Base-by-base conservation (phyloP, 2,113 vertebrate genomes). In the Oncorhynchus masou region DNA sequence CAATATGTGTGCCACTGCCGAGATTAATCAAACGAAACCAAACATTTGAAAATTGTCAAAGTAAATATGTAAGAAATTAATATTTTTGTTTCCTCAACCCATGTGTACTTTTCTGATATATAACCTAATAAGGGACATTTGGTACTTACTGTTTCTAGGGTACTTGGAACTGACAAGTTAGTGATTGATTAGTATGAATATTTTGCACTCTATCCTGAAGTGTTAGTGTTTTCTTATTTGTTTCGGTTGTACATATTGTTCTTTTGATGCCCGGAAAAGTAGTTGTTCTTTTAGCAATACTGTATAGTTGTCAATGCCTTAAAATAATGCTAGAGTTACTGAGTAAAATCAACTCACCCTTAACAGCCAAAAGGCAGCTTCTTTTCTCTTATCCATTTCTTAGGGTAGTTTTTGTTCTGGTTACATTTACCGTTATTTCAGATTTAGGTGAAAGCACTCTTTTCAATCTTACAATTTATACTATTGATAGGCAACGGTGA, bases 1-100 rank as follows among this genome's bases (percentile, higher is more conserved):
- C 76, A 9, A 19, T 68, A 73, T 82, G 87, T 90, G 75, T 82
- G 88, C 91, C 90, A 89, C 90, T 91, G 73, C 83, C 27, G 90
- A 92, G 91, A 91, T 92, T 91, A 90, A 87, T 75, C 86, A 84
- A 81, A 88, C 31, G 2, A 88, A 92, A 92, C 90, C 90, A 91
- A 92, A 91, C 90, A 81, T 88, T 91, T 89, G 83, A 86, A 90
- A 82, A 82, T 67, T 78, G 49, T 79, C 73, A 19, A 39, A 34
- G 27, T 68, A 19, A 34, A 34, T 19, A 34, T 71, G 59, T 70
- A 80, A 82, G 76, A 81, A 81, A 80, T 70, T 16, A 31, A 68
- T 7, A 68, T 31, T 81, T 48, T 39, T 74, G 82, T 87, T 77
- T 80, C 72, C 70, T 76, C 75, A 85, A 87, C 73, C 76, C 83